A percentile compares a stretch with the other conserved stretches of the same genome.
Evolutionary conservation across 2,888 invertebrate species (phyloP).

Genomic region (Arenicola marina): DNA sequence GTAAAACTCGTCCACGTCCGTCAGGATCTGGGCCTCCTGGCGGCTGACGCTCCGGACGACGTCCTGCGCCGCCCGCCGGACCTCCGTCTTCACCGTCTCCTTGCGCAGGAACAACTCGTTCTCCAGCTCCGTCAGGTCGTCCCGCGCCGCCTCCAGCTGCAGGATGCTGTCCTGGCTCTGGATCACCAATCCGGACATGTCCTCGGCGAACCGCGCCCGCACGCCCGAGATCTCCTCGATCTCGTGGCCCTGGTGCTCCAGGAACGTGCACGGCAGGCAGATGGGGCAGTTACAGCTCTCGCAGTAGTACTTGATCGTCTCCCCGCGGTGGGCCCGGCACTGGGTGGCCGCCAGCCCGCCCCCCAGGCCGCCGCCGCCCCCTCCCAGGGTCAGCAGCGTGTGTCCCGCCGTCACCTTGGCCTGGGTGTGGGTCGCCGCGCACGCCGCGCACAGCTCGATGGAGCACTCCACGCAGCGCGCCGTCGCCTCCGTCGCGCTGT

Average conservation of each 20-base stretch:
- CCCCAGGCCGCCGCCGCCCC: not conserved
- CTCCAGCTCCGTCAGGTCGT: conserved; percentile 30
- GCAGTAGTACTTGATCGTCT: conserved; percentile 35
- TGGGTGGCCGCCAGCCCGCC: conserved; percentile 19
- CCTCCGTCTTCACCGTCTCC: conserved; percentile 27
- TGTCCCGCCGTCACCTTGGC: conserved; percentile 31
- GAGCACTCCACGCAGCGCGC: conserved; percentile 32
- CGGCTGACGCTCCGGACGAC: conserved; percentile 12
- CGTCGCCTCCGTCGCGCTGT: not conserved
- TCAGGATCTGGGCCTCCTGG: conserved; percentile 14
- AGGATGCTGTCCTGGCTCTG: conserved; percentile 30
- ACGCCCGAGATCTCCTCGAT: conserved; percentile 30
- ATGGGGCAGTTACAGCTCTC: conserved; percentile 33
- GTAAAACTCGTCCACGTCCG: conserved; percentile 24
- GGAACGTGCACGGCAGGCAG: conserved; percentile 33
- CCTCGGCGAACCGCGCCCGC: conserved; percentile 17
- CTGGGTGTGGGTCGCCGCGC: conserved; percentile 16
- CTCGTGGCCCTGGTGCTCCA: conserved; percentile 31
- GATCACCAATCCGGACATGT: conserved; percentile 27
- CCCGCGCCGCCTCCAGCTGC: conserved; percentile 16
- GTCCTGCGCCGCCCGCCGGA: conserved; percentile 20
- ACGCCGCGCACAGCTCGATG: conserved; percentile 26
- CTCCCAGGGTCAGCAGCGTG: conserved; percentile 26
- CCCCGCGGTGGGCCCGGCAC: conserved; percentile 30
- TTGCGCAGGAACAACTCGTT: conserved; percentile 31